These are phyloP conservation scores for Corythornis cristatus DNA, from an alignment of 2,113 vertebrate species.

Conservation along the genomic window DNA sequence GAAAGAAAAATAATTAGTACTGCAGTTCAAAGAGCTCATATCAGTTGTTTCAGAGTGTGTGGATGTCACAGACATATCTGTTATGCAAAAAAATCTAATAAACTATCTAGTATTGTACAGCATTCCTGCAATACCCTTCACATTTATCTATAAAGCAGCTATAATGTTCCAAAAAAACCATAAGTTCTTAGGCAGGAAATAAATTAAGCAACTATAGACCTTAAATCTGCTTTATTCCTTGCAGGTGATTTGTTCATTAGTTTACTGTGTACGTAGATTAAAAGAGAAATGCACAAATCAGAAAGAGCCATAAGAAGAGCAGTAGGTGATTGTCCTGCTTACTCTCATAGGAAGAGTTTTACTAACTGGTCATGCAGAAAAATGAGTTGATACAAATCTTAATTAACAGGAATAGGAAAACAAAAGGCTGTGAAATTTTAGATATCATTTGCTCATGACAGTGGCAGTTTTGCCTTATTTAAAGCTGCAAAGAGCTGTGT, in stretches of 20 bases:
- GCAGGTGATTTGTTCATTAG: background rate
- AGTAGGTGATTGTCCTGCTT: background rate
- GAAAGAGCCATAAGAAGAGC: background rate
- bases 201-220: background rate
- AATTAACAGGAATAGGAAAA: background rate
- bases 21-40: background rate
- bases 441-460: background rate
- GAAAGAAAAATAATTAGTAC: background rate
- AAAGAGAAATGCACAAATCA: background rate
- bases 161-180: background rate
- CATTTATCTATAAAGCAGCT: background rate
- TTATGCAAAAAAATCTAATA: background rate
- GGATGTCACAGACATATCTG: background rate
- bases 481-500: background rate
- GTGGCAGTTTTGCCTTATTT: background rate
- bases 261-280: background rate
- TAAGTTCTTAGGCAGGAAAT: background rate
- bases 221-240: background rate
- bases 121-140: background rate
- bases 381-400: background rate
- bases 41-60: background rate
- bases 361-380: background rate
- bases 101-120: background rate
- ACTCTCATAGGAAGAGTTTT: background rate
- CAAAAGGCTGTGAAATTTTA: background rate